A percentile compares a stretch with the other conserved stretches of the same genome.
Conservation (phyloP, 2,113 vertebrate species). For the Lontra canadensis region DNA sequence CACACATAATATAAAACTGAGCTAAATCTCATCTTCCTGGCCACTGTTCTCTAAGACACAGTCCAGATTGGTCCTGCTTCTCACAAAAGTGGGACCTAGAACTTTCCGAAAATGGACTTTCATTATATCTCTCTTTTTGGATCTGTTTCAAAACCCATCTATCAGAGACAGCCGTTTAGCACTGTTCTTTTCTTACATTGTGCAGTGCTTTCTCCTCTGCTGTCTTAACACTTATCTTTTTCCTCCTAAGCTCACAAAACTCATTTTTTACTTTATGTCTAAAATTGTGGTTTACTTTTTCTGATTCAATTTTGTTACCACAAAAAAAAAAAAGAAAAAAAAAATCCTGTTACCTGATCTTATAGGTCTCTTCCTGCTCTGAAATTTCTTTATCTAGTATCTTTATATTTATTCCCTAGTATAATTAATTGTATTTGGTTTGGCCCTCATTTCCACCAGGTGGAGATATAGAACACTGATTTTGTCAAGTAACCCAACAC, state of each 20-base stretch:
- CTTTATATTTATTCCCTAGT: background rate
- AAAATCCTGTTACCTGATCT: background rate
- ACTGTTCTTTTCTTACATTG: background rate
- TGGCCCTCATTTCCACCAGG: background rate
- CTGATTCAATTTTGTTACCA: background rate
- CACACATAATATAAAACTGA: background rate
- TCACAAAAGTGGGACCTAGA: background rate
- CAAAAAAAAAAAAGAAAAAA: background rate
- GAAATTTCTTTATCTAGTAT: background rate
- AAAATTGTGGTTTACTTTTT: background rate
- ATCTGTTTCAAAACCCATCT: background rate
- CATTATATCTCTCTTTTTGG: background rate
- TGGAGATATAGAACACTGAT: background rate
- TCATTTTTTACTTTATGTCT: background rate
- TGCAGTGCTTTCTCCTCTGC: background rate
- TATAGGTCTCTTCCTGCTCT: background rate
- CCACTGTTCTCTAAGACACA: background rate
- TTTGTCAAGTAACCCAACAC: background rate
- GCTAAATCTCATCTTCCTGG: background rate
- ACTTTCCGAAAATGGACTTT: background rate
- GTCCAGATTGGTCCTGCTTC: background rate
- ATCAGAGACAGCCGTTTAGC: background rate
- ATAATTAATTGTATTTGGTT: background rate
- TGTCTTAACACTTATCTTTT: background rate
- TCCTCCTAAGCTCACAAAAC: background rate